phyloP scores from a whole-genome alignment of 2,888 invertebrate genomes.

The Drosophila conformis region DNA sequence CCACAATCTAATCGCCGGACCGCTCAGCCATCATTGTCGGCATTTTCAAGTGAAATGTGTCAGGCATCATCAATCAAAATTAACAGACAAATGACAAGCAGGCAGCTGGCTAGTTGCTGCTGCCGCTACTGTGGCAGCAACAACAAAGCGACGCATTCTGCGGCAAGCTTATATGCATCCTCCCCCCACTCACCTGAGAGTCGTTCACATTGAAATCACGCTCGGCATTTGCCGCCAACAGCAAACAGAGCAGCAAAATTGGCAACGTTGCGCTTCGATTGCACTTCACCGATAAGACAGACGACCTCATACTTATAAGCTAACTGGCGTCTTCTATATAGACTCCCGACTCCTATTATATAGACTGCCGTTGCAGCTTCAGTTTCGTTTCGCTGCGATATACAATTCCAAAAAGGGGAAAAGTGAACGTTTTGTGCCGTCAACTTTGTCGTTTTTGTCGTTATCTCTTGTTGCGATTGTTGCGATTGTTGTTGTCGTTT shows the following conservation, averaged over 20 bases:
- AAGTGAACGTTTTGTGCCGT: constrained; percentile 31
- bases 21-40: constrained; percentile 37
- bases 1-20: constrained; percentile 21
- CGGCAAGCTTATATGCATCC: constrained; percentile 2
- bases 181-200: constrained; percentile 79
- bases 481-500: constrained; percentile 45
- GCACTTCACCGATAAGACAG: constrained; percentile 54
- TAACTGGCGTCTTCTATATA: constrained; percentile 33
- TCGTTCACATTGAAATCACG: constrained; percentile 84
- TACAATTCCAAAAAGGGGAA: constrained; percentile 38
- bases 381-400: constrained; percentile 27
- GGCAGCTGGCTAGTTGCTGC: not conserved
- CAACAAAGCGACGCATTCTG: constrained; percentile 28
- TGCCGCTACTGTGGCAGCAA: constrained; percentile 1
- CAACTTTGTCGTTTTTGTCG: constrained; percentile 15
- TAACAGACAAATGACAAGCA: constrained; percentile 60
- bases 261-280: constrained; percentile 47
- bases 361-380: constrained; percentile 51
- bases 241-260: constrained; percentile 52
- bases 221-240: constrained; percentile 68
- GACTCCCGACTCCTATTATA: constrained; percentile 28
- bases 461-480: constrained; percentile 13
- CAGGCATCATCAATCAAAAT: constrained; percentile 76
- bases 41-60: constrained; percentile 61
- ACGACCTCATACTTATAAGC: constrained; percentile 46